Evolutionary conservation across 2,888 invertebrate species (phyloP).

Genomic region (Perithous albicinctus): DNA sequence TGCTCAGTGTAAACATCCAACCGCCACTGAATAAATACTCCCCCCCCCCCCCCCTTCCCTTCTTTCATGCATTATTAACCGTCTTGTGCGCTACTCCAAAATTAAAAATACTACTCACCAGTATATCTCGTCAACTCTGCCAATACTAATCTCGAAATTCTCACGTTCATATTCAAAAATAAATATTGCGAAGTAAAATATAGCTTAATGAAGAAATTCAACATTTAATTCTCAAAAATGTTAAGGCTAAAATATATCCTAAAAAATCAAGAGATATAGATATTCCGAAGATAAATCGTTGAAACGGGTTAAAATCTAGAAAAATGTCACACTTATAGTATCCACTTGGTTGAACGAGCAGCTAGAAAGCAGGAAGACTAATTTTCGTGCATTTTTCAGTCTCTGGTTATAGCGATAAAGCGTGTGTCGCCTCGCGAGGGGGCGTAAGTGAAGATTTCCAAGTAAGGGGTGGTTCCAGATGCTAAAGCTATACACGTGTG

Average conservation of each 20-base stretch:
- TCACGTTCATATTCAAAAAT: constrained; percentile 13
- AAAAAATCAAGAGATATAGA: not conserved
- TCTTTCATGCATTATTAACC: constrained; percentile 82
- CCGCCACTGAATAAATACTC: constrained; percentile 80
- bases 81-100: constrained; percentile 64
- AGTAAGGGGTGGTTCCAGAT: constrained; percentile 13
- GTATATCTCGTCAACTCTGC: not conserved
- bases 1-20: constrained; percentile 80
- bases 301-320: constrained; percentile 1
- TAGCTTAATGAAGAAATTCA: no score
- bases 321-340: constrained; percentile 33
- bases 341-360: constrained; percentile 24
- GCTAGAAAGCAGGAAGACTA: constrained; percentile 72
- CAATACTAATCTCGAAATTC: not conserved
- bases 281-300: not conserved
- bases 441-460: constrained; percentile 40
- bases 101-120: constrained; percentile 75
- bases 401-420: constrained; percentile 77
- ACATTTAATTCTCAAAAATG: not conserved
- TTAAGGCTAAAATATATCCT: not conserved
- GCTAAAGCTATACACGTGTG: constrained; percentile 23
- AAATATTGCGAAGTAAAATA: not conserved
- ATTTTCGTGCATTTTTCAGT: constrained; percentile 79
- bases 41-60: no score
- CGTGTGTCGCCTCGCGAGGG: constrained; percentile 41